These are phyloP conservation scores for Smittia aterrima DNA, from an alignment of 2,888 invertebrate species.

Conservation along the genomic window DNA sequence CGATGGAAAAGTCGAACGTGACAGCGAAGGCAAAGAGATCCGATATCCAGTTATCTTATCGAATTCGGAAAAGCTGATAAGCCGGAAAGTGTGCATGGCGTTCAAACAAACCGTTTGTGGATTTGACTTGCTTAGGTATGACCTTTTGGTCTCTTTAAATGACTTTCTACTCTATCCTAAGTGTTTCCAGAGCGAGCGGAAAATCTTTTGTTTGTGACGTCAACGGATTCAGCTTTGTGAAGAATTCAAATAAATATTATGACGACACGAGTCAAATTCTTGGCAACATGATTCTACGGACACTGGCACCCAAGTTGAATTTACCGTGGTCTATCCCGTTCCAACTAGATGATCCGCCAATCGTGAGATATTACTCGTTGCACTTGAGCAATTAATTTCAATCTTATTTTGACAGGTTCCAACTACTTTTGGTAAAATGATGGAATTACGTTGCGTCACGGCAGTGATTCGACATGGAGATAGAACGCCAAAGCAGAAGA, in stretches of 20 bases:
- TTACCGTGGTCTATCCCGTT: slow-evolving; percentile 98
- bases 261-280: slow-evolving; percentile 99
- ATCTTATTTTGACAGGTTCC: slow-evolving; percentile 55
- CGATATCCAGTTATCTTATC: slow-evolving; percentile 97
- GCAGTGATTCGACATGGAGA: slow-evolving; percentile 98
- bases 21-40: slow-evolving; percentile 97
- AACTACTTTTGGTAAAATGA: slow-evolving; percentile 98
- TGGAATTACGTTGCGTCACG: slow-evolving; percentile 88
- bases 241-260: slow-evolving; percentile 99
- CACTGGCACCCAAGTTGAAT: slow-evolving; percentile 90
- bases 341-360: slow-evolving; percentile 96
- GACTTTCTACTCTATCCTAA: slow-evolving; percentile 40
- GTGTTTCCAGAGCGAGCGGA: slow-evolving; percentile 80
- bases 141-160: slow-evolving; percentile 40
- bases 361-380: too few species aligned
- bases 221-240: slow-evolving; percentile 99
- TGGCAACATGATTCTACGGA: slow-evolving; percentile 95
- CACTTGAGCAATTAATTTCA: too few species aligned
- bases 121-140: slow-evolving; percentile 86
- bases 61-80: slow-evolving; percentile 96
- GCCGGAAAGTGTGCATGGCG: slow-evolving; percentile 93
- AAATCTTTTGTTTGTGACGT: slow-evolving; percentile 99
- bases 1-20: slow-evolving; percentile 97
- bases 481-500: slow-evolving; percentile 99
- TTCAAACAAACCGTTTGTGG: slow-evolving; percentile 99